Conservation (phyloP, 2,888 invertebrate species). For the Pollenia labialis region DNA sequence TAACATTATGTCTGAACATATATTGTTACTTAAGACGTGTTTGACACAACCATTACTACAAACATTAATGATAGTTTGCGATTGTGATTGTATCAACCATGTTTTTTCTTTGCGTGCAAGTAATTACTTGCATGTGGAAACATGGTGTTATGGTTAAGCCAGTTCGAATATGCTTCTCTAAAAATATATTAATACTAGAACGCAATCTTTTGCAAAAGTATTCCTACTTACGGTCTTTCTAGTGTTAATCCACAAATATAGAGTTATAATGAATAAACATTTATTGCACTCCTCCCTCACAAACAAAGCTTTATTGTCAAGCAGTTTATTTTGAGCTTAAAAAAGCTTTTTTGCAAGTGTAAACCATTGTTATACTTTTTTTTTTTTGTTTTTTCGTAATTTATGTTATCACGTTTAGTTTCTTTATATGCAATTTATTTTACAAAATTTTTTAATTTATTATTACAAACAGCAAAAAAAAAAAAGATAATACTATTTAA, state of each 20-base stretch:
- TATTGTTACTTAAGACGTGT: too few species aligned
- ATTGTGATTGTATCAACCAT: too few species aligned
- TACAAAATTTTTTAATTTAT: constrained; percentile 33
- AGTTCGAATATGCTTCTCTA: too few species aligned
- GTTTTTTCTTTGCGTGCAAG: too few species aligned
- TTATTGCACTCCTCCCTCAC: constrained; percentile 42
- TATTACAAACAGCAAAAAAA: constrained; percentile 14
- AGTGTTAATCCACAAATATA: constrained; percentile 36
- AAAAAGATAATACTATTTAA: constrained; percentile 19
- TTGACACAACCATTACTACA: too few species aligned
- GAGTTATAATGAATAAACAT: constrained; percentile 3
- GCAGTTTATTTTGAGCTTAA: neutral
- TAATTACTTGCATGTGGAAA: too few species aligned
- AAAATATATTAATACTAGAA: too few species aligned
- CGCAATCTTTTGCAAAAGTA: neutral
- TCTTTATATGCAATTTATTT: constrained; percentile 13
- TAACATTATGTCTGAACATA: too few species aligned
- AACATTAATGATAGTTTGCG: too few species aligned
- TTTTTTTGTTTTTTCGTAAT: neutral
- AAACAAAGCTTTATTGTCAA: constrained; percentile 34
- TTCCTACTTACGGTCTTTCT: neutral
- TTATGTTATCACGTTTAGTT: neutral
- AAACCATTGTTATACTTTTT: neutral
- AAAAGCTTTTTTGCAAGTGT: neutral
- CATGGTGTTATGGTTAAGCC: too few species aligned